Conservation (phyloP, 1,140 invertebrate genomes). For the Colletes latitarsis region DNA sequence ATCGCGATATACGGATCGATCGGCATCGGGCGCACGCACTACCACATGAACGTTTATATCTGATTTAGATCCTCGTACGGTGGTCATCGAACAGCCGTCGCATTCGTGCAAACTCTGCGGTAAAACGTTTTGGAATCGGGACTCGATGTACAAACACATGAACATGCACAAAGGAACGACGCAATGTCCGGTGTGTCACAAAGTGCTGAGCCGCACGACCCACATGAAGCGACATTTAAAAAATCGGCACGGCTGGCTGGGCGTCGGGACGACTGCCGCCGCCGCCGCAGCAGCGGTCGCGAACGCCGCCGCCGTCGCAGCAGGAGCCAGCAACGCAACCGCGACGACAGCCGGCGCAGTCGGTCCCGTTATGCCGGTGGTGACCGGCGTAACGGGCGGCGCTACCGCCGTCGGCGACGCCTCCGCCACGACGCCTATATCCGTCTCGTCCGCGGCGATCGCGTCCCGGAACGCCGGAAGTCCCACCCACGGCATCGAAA, state of each 20-base stretch:
- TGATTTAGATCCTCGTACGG: slow-evolving; percentile 81
- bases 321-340: slow-evolving; percentile 1
- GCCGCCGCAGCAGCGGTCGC: slow-evolving; percentile 39
- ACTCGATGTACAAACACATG: slow-evolving; percentile 82
- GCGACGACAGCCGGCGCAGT: slow-evolving; percentile 52
- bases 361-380: slow-evolving; percentile 57
- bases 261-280: slow-evolving; percentile 64
- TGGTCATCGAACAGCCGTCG: slow-evolving; percentile 81
- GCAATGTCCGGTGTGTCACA: slow-evolving; percentile 81
- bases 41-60: slow-evolving; percentile 74
- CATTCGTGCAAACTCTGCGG: slow-evolving; percentile 82
- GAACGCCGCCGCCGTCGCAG: slow-evolving; percentile 24
- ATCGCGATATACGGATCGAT: not conserved
- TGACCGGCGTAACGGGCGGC: slow-evolving; percentile 61
- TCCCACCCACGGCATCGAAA: slow-evolving; percentile 59
- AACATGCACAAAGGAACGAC: slow-evolving; percentile 82
- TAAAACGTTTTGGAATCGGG: slow-evolving; percentile 81
- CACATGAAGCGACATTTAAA: slow-evolving; percentile 81
- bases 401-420: slow-evolving; percentile 15
- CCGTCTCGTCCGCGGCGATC: slow-evolving; percentile 63
- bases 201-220: slow-evolving; percentile 80
- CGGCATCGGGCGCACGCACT: slow-evolving; percentile 29
- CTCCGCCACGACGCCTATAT: slow-evolving; percentile 25
- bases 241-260: slow-evolving; percentile 79
- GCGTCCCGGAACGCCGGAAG: slow-evolving; percentile 58